Evolutionary conservation across 1,140 invertebrate genomes (phyloP), one percentile per base, ranked within the genome.

Genomic region (Octopus bimaculoides): DNA sequence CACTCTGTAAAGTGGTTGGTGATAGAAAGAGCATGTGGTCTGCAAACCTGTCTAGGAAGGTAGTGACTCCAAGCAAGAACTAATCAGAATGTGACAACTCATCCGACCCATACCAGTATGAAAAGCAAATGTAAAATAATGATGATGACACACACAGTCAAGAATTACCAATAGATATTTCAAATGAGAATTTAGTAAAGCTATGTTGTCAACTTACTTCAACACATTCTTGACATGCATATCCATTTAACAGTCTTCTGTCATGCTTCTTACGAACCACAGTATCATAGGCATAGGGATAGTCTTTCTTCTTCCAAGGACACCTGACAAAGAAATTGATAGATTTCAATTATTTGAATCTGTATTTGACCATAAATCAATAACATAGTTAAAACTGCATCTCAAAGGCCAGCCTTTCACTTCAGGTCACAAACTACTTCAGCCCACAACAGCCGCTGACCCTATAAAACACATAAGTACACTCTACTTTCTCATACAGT

Each of bases 181-280:
- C 1, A 17, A 12, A 14, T 71, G 1, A 41, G 26, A 41, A 41
- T 41, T 41, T 41, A 41, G 26, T 41, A 41, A 41, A 41, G 26
- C 7, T 76, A 78, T 20, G 5, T n/a, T 52, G 26, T 14, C n/a
- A 41, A 78, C 78, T 80, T 81, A 89, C 88, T 81, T 88, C 81
- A 69, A 83, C 80, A 83, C 88, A 89, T 83, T 89, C 82, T 54
- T 83, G 79, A 83, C 88, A 89, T 53, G 80, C 84, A 74, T 81
- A 85, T 10, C 83, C 84, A 14, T 85, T 80, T n/a, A 89, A 81
- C 77, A 87, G 84, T 78, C 82, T 80, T 77, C 88, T 80, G 8
- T 89, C 85, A 61, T 81, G 81, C 77, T 84, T 82, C 66, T 87
- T 87, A 76, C 87, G 81, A n/a, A 89, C 88, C 73, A 89, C 88